Conservation (phyloP, 2,113 vertebrate species). For the Pampusana beccarii region DNA sequence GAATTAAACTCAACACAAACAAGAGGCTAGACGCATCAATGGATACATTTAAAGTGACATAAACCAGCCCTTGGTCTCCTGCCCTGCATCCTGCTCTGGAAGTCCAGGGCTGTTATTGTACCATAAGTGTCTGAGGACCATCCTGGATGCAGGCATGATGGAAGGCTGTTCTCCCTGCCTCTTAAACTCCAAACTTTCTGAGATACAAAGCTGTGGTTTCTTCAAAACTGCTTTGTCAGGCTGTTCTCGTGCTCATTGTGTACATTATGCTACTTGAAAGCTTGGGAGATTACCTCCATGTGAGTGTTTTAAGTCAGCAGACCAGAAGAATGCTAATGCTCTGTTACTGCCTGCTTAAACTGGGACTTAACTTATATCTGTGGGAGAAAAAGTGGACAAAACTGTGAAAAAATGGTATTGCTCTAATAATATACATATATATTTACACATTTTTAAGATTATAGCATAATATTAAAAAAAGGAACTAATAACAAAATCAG, state of each 20-base stretch:
- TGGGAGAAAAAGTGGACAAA: not conserved
- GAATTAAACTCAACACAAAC: not conserved
- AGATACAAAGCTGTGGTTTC: not conserved
- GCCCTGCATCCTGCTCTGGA: not conserved
- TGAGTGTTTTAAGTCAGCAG: not conserved
- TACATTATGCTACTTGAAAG: not conserved
- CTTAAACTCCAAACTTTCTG: not conserved
- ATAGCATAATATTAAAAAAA: not conserved
- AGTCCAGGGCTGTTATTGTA: not conserved
- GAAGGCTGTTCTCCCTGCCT: not conserved
- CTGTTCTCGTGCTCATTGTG: not conserved
- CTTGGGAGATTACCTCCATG: not conserved
- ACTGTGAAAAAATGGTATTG: not conserved
- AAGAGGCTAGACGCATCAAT: not conserved
- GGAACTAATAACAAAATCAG: not conserved
- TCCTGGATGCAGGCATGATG: not conserved
- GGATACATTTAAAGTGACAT: not conserved
- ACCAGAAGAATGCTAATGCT: slow-evolving; percentile 23
- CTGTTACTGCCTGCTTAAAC: not conserved
- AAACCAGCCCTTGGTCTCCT: not conserved
- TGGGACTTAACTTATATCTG: not conserved
- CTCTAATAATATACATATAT: not conserved
- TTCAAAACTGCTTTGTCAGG: slow-evolving; percentile 11
- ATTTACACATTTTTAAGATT: not conserved
- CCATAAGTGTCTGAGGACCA: not conserved